phyloP scores from a whole-genome alignment of 2,888 invertebrate genomes.

The Tinea semifulvella region DNA sequence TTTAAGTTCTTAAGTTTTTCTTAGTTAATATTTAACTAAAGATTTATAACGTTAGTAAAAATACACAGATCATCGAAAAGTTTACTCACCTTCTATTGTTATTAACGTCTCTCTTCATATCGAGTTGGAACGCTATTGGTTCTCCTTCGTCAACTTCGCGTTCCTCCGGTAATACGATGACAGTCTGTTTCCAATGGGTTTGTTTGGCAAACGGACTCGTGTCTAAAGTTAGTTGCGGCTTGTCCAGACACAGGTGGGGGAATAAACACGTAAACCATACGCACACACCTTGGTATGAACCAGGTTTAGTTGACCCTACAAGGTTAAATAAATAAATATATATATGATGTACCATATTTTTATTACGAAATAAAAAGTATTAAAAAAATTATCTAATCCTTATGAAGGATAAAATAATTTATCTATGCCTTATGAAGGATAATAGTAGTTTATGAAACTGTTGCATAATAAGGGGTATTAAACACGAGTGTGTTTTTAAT shows the following conservation, averaged over 20 bases:
- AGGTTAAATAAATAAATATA: too few species aligned
- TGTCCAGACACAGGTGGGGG: constrained; percentile 56
- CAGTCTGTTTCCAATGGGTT: constrained; percentile 96
- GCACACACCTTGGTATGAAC: constrained; percentile 77
- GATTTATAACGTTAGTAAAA: background rate
- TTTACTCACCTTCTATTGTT: constrained; percentile 53
- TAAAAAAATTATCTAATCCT: too few species aligned
- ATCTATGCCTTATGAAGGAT: too few species aligned
- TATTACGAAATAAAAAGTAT: too few species aligned
- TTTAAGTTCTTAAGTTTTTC: too few species aligned
- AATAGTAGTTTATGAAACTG: too few species aligned
- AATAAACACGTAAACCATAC: constrained; percentile 85
- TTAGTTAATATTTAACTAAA: too few species aligned
- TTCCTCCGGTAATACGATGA: constrained; percentile 78
- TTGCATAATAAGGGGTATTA: too few species aligned
- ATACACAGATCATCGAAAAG: background rate
- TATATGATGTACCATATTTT: too few species aligned
- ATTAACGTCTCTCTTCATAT: constrained; percentile 59
- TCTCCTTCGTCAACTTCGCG: constrained; percentile 64
- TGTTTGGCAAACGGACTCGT: constrained; percentile 76
- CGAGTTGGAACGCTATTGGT: constrained; percentile 75
- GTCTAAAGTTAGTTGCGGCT: constrained; percentile 71
- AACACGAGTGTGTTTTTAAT: too few species aligned
- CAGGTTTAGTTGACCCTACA: constrained; percentile 62
- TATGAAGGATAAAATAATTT: too few species aligned